Evolutionary conservation across 2,113 vertebrate species (phyloP).

Genomic region (Paradisaea rubra): DNA sequence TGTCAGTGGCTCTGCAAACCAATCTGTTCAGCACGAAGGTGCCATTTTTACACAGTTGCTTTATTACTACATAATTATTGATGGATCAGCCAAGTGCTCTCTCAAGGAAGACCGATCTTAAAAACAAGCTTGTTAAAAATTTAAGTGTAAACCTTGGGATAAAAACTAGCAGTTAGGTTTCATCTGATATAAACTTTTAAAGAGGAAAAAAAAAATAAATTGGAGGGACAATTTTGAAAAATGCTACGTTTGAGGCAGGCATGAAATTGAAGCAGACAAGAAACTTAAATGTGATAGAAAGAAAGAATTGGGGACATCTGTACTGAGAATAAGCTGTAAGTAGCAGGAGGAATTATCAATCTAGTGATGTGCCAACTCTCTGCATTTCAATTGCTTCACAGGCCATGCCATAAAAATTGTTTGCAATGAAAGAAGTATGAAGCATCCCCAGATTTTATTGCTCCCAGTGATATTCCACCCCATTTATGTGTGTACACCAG

Average conservation of each 20-base stretch:
- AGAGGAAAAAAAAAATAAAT: neutral
- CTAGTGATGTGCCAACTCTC: constrained; percentile 58
- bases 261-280: constrained; percentile 57
- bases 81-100: constrained; percentile 41
- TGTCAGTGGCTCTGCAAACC: constrained; percentile 34
- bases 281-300: constrained; percentile 51
- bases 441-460: constrained; percentile 31
- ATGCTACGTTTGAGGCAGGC: constrained; percentile 13
- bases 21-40: neutral
- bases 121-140: constrained; percentile 20
- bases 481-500: neutral
- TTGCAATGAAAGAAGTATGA: constrained; percentile 47
- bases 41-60: constrained; percentile 39
- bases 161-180: constrained; percentile 16
- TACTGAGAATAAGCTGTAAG: constrained; percentile 44
- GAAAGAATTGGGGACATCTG: constrained; percentile 59
- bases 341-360: constrained; percentile 58
- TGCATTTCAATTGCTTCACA: constrained; percentile 56
- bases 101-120: constrained; percentile 31
- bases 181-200: constrained; percentile 25
- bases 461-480: constrained; percentile 35
- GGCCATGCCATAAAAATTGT: constrained; percentile 37
- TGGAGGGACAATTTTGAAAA: constrained; percentile 19
- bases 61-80: constrained; percentile 53
- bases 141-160: neutral